phyloP scores from a whole-genome alignment of 2,888 invertebrate species.

The Sesia apiformis region DNA sequence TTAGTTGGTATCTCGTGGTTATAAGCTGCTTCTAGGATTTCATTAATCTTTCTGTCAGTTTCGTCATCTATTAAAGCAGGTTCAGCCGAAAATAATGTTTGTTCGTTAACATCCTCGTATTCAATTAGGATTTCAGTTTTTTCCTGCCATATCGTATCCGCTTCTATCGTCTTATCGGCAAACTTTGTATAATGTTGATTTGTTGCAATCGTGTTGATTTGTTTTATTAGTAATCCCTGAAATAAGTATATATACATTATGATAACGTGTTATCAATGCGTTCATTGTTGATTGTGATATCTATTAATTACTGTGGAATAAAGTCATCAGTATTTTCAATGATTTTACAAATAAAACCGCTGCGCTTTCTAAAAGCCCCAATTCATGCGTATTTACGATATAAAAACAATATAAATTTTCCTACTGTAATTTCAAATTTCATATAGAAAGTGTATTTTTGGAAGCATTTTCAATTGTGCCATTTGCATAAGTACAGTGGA shows the following conservation, averaged over 20 bases:
- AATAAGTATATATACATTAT: slow-evolving; percentile 17
- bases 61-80: slow-evolving; percentile 48
- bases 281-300: not conserved
- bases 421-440: no score
- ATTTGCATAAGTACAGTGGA: no score
- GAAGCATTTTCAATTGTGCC: no score
- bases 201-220: slow-evolving; percentile 59
- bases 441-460: no score
- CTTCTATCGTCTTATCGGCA: slow-evolving; percentile 32
- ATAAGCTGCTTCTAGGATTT: slow-evolving; percentile 50
- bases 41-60: slow-evolving; percentile 55
- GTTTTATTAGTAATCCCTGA: slow-evolving; percentile 68
- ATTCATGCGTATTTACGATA: no score
- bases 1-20: slow-evolving; percentile 23
- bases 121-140: slow-evolving; percentile 53
- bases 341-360: no score
- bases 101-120: slow-evolving; percentile 49
- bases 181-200: slow-evolving; percentile 57
- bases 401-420: no score
- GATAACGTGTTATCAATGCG: not conserved
- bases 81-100: slow-evolving; percentile 46
- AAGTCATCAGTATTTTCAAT: no score
- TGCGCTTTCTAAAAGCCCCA: no score
- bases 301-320: not conserved
- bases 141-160: slow-evolving; percentile 34